Evolutionary conservation across 2,113 vertebrate species (phyloP).

Genomic region (Propithecus coquereli): DNA sequence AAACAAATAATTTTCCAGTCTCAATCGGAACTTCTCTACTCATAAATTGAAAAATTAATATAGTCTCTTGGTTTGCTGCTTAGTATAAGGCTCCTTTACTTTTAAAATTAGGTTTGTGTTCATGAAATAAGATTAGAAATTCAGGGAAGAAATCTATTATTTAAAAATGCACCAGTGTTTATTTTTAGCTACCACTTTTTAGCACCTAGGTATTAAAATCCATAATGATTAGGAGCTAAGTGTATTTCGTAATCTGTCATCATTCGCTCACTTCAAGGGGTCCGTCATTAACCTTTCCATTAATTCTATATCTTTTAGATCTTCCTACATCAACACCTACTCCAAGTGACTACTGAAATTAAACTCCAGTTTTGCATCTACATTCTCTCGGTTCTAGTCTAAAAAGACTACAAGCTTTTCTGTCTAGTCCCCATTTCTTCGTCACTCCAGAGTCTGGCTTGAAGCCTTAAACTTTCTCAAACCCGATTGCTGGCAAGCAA

Average conservation of each 20-base stretch:
- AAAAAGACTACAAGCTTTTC: not conserved
- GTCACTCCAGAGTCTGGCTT: conserved; percentile 52
- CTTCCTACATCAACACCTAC: conserved; percentile 31
- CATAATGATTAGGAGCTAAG: conserved; percentile 16
- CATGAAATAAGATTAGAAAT: not conserved
- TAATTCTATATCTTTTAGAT: conserved; percentile 33
- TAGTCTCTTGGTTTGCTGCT: not conserved
- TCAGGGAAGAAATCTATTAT: not conserved
- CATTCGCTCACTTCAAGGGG: not conserved
- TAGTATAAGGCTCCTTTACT: not conserved
- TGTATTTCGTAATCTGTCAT: not conserved
- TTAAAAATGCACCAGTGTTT: not conserved
- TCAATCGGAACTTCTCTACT: not conserved
- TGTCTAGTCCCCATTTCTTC: conserved; percentile 33
- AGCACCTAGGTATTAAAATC: conserved; percentile 33
- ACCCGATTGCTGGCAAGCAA: conserved; percentile 3
- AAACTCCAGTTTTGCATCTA: not conserved
- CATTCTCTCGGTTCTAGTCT: not conserved
- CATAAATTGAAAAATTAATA: not conserved
- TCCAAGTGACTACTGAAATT: conserved; percentile 31
- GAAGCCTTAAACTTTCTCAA: conserved; percentile 15
- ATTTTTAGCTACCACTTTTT: conserved; percentile 21
- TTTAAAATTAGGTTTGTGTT: not conserved
- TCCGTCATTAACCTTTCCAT: conserved; percentile 45
- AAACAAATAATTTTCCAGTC: not conserved